Percentiles rank a stretch among this genome's conserved stretches.
phyloP scores from a whole-genome alignment of 53 echinoderm and acorn worm species.

The Henricia sp. region DNA sequence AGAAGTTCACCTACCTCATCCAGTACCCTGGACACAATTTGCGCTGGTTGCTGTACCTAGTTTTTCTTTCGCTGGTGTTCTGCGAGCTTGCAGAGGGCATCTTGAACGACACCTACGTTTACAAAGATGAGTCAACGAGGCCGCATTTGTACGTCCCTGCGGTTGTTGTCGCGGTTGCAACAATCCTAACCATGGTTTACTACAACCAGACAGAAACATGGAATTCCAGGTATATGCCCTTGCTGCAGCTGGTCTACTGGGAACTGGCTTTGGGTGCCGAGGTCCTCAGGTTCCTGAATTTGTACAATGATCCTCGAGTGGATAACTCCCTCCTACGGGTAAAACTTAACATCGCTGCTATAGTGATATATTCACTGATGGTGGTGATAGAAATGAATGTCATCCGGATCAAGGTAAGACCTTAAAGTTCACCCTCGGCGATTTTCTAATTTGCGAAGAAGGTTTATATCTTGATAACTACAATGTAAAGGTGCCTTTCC shows the following conservation, averaged over 20 bases:
- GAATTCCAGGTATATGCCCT: constrained; percentile 59
- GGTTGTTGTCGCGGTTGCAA: constrained; percentile 4
- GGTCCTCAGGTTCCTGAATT: constrained; percentile 52
- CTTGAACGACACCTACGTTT: constrained; percentile 58
- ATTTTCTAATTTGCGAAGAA: no score
- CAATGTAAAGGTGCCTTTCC: no score
- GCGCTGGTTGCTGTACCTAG: constrained; percentile 66
- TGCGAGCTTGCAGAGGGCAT: constrained; percentile 67
- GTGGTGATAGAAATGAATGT: constrained; percentile 74
- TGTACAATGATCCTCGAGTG: constrained; percentile 13
- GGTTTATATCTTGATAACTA: no score
- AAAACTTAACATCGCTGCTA: constrained; percentile 61
- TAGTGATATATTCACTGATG: constrained; percentile 72
- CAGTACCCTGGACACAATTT: constrained; percentile 74
- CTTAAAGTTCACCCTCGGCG: no score
- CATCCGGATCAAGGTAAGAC: constrained; percentile 55
- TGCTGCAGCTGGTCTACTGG: constrained; percentile 83
- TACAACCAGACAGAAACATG: constrained; percentile 77
- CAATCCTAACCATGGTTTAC: constrained; percentile 60
- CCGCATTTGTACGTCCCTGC: constrained; percentile 75
- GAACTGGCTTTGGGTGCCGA: constrained; percentile 52
- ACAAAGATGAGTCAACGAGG: constrained; percentile 7
- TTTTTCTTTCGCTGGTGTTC: constrained; percentile 44
- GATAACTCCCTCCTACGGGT: constrained; percentile 66
- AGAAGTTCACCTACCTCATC: constrained; percentile 40